phyloP scores from a whole-genome alignment of 2,113 vertebrate species.

The Litocranius walleri region DNA sequence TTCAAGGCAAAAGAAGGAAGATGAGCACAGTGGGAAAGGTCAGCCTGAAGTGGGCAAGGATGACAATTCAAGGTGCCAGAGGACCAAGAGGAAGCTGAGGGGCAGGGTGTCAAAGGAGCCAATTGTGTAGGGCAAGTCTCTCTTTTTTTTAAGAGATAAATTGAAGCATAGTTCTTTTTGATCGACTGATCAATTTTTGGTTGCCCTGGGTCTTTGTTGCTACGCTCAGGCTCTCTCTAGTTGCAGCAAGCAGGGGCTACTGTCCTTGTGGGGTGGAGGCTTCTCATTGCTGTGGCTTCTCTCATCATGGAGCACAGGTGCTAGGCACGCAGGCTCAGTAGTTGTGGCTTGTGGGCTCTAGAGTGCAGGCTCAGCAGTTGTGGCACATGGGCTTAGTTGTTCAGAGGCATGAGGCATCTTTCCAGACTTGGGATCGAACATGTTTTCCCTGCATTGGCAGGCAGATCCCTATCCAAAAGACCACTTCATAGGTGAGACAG shows the following conservation, averaged over 20 bases:
- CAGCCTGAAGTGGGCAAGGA: not conserved
- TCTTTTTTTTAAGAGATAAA: not conserved
- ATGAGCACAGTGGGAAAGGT: not conserved
- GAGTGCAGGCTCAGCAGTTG: not conserved
- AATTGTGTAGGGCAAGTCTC: not conserved
- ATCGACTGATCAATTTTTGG: not conserved
- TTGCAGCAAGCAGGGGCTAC: not conserved
- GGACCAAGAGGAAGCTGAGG: not conserved
- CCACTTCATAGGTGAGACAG: not conserved
- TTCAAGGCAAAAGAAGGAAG: not conserved
- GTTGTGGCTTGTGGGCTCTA: not conserved
- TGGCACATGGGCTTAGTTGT: not conserved
- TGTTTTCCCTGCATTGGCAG: not conserved
- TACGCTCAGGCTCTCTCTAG: not conserved
- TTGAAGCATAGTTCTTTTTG: not conserved
- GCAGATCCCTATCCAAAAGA: not conserved
- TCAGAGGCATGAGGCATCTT: not conserved
- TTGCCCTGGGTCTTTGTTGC: not conserved
- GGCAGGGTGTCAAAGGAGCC: not conserved
- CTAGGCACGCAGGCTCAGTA: not conserved
- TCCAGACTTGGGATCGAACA: not conserved
- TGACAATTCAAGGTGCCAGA: not conserved
- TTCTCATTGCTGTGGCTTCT: not conserved
- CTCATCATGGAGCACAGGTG: not conserved
- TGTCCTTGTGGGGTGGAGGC: not conserved